Base-by-base conservation (phyloP, 2,797 vertebrate genomes). In the Muscicapa striata region DNA sequence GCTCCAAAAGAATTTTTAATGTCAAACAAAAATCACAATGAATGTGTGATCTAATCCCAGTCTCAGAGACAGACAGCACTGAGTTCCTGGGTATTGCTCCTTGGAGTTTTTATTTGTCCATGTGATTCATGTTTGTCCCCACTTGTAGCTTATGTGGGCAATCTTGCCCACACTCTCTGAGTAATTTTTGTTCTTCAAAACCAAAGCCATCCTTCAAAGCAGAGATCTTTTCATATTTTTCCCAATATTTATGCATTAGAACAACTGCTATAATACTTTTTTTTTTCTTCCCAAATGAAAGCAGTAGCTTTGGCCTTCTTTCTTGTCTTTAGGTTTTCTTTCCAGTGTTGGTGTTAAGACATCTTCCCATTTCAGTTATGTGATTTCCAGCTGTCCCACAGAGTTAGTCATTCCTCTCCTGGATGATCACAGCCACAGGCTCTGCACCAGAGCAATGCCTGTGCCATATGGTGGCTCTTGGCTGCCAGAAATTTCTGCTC, bases 21-120 rank as follows among this genome's bases (percentile, higher is more conserved):
- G 84, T 74, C 84, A 95, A 91, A 90, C 61, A 86, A 93, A 88
- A 89, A 72, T 74, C 26, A 6, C 66, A 92, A 45, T 84, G 87
- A 83, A 78, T 61, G 21, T 62, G 78, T 46, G 74, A 77, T 64
- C 77, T 92, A 78, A 92, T 75, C 48, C 40, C 43, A 58, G 40
- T 59, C 82, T 86, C 70, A 46, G 58, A 88, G 75, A 72, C 36
- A 83, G 49, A 70, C 51, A 38, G 82, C 3, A 3, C 32, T 57
- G 14, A 29, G 4, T 69, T 94, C 76, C 43, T 76, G 70, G 26
- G 3, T 79, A n/a, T 45, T 73, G 55, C 59, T 79, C 58, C 68
- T 72, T 46, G n/a, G 36, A 93, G 69, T 69, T 91, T 84, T 79
- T 88, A 38, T 85, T 86, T 86, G 51, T 52, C 36, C 10, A 1